Conservation (phyloP, 2,797 vertebrate species). For the Mionectes olivaceus region DNA sequence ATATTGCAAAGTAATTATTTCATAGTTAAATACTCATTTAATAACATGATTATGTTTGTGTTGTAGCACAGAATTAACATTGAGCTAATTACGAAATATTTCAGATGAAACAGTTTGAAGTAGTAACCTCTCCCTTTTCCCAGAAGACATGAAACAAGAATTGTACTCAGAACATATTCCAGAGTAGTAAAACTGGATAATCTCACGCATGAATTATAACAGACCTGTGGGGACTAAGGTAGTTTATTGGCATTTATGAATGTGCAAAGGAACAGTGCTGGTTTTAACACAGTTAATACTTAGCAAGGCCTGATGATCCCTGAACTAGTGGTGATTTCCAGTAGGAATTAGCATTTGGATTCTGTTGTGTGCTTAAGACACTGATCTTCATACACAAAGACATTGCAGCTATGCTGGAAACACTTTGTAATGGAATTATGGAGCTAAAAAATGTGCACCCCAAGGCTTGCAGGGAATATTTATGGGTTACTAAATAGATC, state of each 20-base stretch:
- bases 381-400: not conserved
- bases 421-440: not conserved
- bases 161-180: not conserved
- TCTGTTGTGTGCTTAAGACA: not conserved
- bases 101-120: conserved; percentile 26
- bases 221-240: not conserved
- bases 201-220: not conserved
- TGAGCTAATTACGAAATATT: conserved; percentile 54
- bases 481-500: not conserved
- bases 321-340: not conserved
- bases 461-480: not conserved
- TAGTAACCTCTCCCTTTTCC: conserved; percentile 31
- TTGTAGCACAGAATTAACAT: conserved; percentile 56
- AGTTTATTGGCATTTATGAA: conserved; percentile 12
- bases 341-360: not conserved
- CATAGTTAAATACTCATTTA: conserved; percentile 67
- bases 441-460: not conserved
- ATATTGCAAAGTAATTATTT: conserved; percentile 33
- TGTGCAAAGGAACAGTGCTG: not conserved
- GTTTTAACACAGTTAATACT: not conserved
- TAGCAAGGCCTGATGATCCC: not conserved
- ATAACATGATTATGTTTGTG: conserved; percentile 37
- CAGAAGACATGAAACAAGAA: not conserved
- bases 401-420: not conserved
- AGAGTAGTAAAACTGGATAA: not conserved